Evolutionary conservation across 2,113 vertebrate species (phyloP).

Genomic region (Seriola quinqueradiata): DNA sequence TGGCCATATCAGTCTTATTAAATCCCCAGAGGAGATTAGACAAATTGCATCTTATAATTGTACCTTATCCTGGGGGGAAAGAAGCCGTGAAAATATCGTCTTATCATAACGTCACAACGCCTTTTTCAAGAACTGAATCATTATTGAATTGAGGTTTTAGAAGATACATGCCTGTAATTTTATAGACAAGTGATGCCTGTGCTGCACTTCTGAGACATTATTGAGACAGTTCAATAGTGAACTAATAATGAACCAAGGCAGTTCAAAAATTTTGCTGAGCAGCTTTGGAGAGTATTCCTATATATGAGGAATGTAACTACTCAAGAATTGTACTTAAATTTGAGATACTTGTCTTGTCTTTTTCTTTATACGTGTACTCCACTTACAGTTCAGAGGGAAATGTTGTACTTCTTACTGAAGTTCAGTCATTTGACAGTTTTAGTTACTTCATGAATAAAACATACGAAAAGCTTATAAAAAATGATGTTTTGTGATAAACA

Average conservation of each 20-base stretch:
- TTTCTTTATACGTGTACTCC: too few relatives aligned
- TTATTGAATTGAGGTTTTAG: conserved; percentile 22
- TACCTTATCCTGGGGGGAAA: conserved; percentile 47
- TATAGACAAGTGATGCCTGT: not conserved
- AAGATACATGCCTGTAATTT: conserved; percentile 3
- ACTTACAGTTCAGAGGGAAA: too few relatives aligned
- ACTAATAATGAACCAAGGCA: not conserved
- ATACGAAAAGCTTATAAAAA: not conserved
- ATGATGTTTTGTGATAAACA: not conserved
- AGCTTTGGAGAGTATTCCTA: not conserved
- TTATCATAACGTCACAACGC: conserved; percentile 12
- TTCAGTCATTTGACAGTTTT: too few relatives aligned
- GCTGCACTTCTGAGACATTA: not conserved
- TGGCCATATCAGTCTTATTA: conserved; percentile 73
- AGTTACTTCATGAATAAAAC: not conserved
- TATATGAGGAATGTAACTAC: not conserved
- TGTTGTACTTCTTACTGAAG: too few relatives aligned
- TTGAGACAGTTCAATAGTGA: not conserved
- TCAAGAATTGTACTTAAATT: not conserved
- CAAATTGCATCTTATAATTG: conserved; percentile 74
- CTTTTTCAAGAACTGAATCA: conserved; percentile 27
- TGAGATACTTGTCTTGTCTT: not conserved
- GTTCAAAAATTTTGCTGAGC: not conserved
- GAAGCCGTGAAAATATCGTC: conserved; percentile 50
- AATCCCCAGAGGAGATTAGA: conserved; percentile 78